Base-by-base conservation (phyloP, 2,888 invertebrate species). In the Epinotia ramella region DNA sequence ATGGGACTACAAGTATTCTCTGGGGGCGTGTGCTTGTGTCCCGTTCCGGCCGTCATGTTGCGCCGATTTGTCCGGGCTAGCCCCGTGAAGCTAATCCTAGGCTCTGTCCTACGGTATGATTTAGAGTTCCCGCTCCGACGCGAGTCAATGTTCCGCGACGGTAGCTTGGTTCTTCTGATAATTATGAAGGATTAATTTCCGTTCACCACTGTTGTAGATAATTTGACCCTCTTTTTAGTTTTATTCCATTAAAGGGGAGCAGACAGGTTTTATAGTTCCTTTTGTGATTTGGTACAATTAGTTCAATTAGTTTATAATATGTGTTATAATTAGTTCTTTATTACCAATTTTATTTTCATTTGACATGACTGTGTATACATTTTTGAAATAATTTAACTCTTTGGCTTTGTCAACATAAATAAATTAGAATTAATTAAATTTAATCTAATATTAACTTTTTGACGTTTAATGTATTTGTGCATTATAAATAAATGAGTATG, bases 191-290 rank as follows among this genome's bases (percentile, higher is more conserved):
- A 20, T 6, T 24, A 7, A n/a, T 56, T 44, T 70, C 67, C 73
- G 53, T n/a, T 4, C 60, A 53, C 62, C 68, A 68, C 68, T 73
- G 69, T 7, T 60, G 64, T 74, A 74, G 74, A 56, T 67, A 20
- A 40, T 68, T 73, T 69, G 73, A 74, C 63, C 62, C 68, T 63
- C 46, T 74, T 63, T 74, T 74, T 44, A 11, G 3, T 1, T 9
- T 57, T 53, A 40, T 1, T 20, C 24, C 3, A 28, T 28, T 28
- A 28, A 28, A 28, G 24, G 24, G 24, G 24, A 28, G 24, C 24
- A 1, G 24, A 24, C 24, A 24, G 24, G 24, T 24, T 24, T 24
- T 24, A 24, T 24, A 2, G 24, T 24, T 24, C 24, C 1, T 24
- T 24, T 24, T 24, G 2, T 2, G 2, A 2, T 2, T 24, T 24